Base-by-base conservation (phyloP, 64 coral and sea anemone species). In the Porites australiensis region DNA sequence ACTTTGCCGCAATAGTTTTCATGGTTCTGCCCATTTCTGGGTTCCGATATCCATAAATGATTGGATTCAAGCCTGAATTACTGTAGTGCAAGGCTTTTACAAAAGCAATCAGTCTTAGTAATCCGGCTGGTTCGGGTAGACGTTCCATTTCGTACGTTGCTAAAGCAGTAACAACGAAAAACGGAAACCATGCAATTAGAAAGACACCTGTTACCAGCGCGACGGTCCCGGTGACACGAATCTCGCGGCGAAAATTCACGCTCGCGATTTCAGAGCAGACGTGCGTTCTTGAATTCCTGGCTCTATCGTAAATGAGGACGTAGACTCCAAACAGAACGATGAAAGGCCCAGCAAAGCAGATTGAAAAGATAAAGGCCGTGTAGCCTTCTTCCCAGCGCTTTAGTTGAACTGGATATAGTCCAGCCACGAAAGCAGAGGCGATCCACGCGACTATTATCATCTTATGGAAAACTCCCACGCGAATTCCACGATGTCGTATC, bases 341-440 rank as follows among this genome's bases (percentile, higher is more conserved):
- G 3, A 97, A 79, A 21, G 95, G 95, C 8, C 84, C 88, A 10
- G 82, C 77, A 83, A 97, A 94, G 6, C 92, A 88, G 13, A 64
- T 64, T 15, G 82, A 14, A 43, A 97, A 88, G 6, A 97, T 37
- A 0, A 86, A 82, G 37, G 77, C 75, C 57, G 90, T 84, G 60
- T 97, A 97, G 57, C 77, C 83, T 9, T 71, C 50, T 3, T 64
- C 64, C 50, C 84, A 81, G n/a, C 55, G 44, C 6, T 87, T 86
- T 13, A 74, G 57, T 43, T 88, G 64, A 19, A 96, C 63, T 44
- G 66, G 92, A 59, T 79, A 94, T 1, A 97, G 77, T 3, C 63
- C 92, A 4, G 81, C 92, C 20, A 94, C 64, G 37, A 82, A 13
- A 1, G 95, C 95, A 0, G 92, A 82, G 13, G 74, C 87, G 43